Evolutionary conservation across 2,888 invertebrate species (phyloP).

Genomic region (Nymphalis polychloros): DNA sequence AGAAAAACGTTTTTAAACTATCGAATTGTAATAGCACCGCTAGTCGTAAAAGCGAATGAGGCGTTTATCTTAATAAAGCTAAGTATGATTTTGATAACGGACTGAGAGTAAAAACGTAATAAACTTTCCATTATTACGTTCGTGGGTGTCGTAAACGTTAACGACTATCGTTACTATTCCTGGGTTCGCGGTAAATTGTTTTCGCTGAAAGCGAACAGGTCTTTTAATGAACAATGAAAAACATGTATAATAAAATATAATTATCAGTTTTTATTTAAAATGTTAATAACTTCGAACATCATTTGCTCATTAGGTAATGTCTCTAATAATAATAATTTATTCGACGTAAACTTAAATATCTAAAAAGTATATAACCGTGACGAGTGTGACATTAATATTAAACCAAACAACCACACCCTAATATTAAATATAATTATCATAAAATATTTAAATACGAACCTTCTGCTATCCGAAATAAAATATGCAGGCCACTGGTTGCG

Average conservation of each 20-base stretch:
- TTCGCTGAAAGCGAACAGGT: slow-evolving; percentile 31
- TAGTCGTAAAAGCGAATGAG: slow-evolving; percentile 44
- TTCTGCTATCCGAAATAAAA: too few species aligned
- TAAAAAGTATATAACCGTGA: background rate
- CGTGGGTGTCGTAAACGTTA: slow-evolving; percentile 45
- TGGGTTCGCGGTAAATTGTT: slow-evolving; percentile 43
- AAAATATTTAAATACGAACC: too few species aligned
- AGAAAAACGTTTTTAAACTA: background rate
- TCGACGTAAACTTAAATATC: background rate
- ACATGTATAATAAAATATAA: background rate
- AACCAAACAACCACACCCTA: too few species aligned
- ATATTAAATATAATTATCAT: too few species aligned
- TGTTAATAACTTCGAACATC: background rate
- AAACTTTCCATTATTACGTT: slow-evolving; percentile 47
- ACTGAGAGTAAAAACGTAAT: slow-evolving; percentile 45
- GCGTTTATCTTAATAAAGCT: slow-evolving; percentile 43
- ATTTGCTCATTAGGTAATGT: background rate
- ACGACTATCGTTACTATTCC: slow-evolving; percentile 47
- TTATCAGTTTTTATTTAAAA: background rate
- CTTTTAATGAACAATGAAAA: slow-evolving; percentile 34
- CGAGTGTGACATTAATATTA: too few species aligned
- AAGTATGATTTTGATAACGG: slow-evolving; percentile 43
- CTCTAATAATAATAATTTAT: background rate
- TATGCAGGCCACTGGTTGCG: too few species aligned
- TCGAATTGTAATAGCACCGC: slow-evolving; percentile 8